phyloP scores from a whole-genome alignment of 2,113 vertebrate genomes.

The Grantiella picta region DNA sequence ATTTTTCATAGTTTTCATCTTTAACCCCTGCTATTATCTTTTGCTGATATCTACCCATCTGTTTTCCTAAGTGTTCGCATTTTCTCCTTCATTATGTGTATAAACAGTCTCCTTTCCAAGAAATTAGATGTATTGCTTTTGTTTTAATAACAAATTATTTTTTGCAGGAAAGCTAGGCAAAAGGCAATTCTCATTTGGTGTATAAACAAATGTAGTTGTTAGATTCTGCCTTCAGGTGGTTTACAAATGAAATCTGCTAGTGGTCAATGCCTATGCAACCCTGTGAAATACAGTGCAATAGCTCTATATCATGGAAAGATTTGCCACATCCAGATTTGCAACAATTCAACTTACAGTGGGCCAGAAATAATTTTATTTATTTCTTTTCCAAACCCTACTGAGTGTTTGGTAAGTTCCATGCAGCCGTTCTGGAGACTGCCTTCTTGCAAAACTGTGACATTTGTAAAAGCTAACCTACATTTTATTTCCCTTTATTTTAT shows the following conservation, averaged over 20 bases:
- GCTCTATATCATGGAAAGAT: neutral
- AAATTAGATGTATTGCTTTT: neutral
- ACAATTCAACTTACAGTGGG: neutral
- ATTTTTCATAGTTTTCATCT: slow-evolving; percentile 38
- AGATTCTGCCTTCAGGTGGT: neutral
- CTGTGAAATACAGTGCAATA: neutral
- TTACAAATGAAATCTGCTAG: neutral
- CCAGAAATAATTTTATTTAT: neutral
- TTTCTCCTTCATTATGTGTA: neutral
- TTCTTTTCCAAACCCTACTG: neutral
- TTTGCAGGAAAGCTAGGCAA: neutral
- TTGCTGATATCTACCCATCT: neutral
- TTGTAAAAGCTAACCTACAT: neutral
- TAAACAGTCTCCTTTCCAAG: neutral
- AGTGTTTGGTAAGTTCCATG: neutral
- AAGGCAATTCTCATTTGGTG: neutral
- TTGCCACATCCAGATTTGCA: neutral
- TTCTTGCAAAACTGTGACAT: neutral
- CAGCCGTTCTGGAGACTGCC: neutral
- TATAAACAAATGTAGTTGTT: neutral
- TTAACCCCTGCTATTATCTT: slow-evolving; percentile 15
- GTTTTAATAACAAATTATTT: neutral
- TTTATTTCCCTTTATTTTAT: slow-evolving; percentile 21
- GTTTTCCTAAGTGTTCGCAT: neutral
- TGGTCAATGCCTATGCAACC: neutral